Base-by-base conservation (phyloP, 2,113 vertebrate species). In the Poeciliopsis occidentalis region DNA sequence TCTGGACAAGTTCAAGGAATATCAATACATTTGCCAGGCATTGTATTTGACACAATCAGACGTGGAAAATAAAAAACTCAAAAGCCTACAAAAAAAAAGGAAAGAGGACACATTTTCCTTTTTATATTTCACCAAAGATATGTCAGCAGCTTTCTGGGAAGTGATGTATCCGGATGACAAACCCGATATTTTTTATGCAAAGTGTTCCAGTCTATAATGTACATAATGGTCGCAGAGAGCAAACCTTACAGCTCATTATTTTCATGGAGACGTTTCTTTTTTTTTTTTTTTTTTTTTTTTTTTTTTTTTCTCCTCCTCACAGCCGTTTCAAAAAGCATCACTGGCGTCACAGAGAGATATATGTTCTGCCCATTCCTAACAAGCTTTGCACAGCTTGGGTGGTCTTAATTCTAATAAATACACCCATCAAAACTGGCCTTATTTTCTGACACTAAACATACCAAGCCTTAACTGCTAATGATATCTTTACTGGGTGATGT, bases 401-500 rank as follows among this genome's bases (percentile, higher is more conserved):
- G 11, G 27, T 70, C 37, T 34, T 27, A 17, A 60, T 67, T 69
- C 41, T 7, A 60, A 66, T 4, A 60, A 44, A 27, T 8, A 41
- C 8, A 30, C 2, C 4, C 44, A 41, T 12, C 26, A 26, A 17
- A 11, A 65, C 37, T 29, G 54, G 15, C 54, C 8, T 30, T 69
- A 47, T 57, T 73, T 80, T 51, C 69, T 27, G 12, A 37, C 29
- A 10, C 39, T 26, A 11, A 41, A 37, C 54, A 12, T 3, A 61
- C 19, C 17, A 29, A 39, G 4, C 24, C 41, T 26, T 47, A 71
- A 75, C 60, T 71, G 70, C 34, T 70, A 64, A 62, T 72, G 60
- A 65, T 57, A 32, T 12, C 27, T 69, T 44, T 30, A 44, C 29
- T 41, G 19, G 12, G 24, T 27, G 24, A 37, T 61, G 66, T 47